Evolutionary conservation across 2,797 vertebrate genomes (phyloP).

Genomic region (Emydoidea blandingii): DNA sequence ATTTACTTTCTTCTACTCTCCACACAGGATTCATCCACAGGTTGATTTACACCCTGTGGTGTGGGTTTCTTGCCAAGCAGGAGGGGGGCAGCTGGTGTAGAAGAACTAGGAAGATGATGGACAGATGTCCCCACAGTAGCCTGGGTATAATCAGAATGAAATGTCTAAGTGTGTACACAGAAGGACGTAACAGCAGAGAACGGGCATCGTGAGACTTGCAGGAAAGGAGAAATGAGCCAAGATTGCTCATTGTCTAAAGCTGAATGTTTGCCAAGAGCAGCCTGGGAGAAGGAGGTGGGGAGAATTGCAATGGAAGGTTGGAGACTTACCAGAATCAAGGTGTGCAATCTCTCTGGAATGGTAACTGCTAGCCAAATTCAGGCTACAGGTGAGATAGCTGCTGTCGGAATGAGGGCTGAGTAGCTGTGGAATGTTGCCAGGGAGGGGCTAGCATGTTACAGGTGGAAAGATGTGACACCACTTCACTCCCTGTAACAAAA

Average conservation of each 20-base stretch:
- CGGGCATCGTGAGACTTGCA: background rate
- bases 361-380: background rate
- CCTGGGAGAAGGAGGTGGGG: background rate
- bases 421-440: conserved; percentile 13
- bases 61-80: conserved; percentile 8
- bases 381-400: background rate
- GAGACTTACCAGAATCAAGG: background rate
- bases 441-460: background rate
- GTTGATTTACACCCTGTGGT: conserved; percentile 29
- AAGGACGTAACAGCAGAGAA: background rate
- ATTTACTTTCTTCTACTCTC: conserved; percentile 18
- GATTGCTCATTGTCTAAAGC: background rate
- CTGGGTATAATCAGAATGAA: background rate
- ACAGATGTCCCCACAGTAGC: background rate
- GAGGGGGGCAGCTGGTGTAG: conserved; percentile 11
- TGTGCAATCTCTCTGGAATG: background rate
- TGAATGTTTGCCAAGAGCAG: conserved; percentile 3
- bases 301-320: background rate
- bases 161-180: background rate
- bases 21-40: conserved; percentile 27
- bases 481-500: background rate
- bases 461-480: background rate
- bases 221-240: background rate
- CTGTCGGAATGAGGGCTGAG: background rate
- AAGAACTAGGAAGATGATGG: background rate